Conservation (phyloP, 1,140 invertebrate genomes). For the Cryptotermes secundus region DNA sequence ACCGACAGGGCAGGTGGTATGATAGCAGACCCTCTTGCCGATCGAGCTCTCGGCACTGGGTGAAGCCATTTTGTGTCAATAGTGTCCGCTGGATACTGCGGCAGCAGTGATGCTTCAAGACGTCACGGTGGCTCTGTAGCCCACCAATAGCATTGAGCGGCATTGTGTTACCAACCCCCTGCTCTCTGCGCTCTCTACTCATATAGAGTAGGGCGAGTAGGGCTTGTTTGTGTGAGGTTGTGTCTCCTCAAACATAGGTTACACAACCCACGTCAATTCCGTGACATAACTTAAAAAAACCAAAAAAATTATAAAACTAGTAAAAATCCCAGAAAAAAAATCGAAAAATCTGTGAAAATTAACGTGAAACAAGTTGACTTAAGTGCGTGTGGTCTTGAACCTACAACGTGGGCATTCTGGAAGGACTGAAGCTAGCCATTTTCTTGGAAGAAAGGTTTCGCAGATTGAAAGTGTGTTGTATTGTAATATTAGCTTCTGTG, state of each 20-base stretch:
- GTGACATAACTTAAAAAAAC: slow-evolving; percentile 76
- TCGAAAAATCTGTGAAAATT: slow-evolving; percentile 47
- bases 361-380: slow-evolving; percentile 42
- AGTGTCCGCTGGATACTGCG: too few species aligned
- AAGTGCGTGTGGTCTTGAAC: slow-evolving; percentile 37
- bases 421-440: slow-evolving; percentile 39
- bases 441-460: slow-evolving; percentile 43
- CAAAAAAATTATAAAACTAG: slow-evolving; percentile 65
- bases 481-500: slow-evolving; percentile 38
- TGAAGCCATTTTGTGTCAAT: too few species aligned
- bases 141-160: too few species aligned
- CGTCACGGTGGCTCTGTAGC: too few species aligned
- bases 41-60: too few species aligned
- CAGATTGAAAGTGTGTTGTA: slow-evolving; percentile 43
- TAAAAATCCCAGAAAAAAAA: slow-evolving; percentile 67
- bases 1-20: too few species aligned
- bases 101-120: too few species aligned
- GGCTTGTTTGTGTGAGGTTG: slow-evolving; percentile 61
- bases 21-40: too few species aligned
- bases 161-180: too few species aligned
- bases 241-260: slow-evolving; percentile 63
- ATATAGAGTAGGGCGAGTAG: slow-evolving; percentile 58
- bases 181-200: slow-evolving; percentile 58
- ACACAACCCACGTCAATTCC: slow-evolving; percentile 77
- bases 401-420: slow-evolving; percentile 35